These are phyloP conservation scores for Oreochromis spilurus DNA, from an alignment of 2,113 vertebrate genomes.

Conservation along the genomic window DNA sequence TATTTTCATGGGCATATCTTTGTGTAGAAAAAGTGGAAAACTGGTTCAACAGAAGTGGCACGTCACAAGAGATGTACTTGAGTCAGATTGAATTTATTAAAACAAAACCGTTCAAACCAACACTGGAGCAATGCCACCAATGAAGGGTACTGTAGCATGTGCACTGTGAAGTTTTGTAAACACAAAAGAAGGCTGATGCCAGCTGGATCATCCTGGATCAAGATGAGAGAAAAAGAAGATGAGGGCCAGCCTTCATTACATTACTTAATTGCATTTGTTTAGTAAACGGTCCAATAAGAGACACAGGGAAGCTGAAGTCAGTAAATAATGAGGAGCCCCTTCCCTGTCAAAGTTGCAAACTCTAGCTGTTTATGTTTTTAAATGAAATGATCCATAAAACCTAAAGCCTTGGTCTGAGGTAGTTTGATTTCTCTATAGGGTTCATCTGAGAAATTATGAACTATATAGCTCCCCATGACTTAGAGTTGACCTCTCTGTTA, in stretches of 20 bases:
- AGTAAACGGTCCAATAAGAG: neutral
- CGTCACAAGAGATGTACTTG: neutral
- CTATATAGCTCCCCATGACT: conserved; percentile 18
- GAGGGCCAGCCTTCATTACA: neutral
- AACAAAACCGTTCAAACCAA: neutral
- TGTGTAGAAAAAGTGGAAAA: neutral
- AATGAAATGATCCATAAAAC: neutral
- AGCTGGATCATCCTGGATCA: neutral
- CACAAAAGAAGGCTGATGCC: neutral
- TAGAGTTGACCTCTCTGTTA: neutral
- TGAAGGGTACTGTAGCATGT: neutral
- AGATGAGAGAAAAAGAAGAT: neutral
- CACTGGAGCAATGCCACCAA: neutral
- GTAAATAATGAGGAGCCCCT: neutral
- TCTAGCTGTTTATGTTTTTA: neutral
- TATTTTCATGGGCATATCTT: neutral
- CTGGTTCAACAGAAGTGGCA: neutral
- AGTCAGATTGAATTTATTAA: neutral
- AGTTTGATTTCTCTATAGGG: neutral
- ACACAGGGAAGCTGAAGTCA: neutral
- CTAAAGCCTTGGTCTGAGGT: neutral
- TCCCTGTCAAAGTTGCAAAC: neutral
- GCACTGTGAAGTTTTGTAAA: neutral
- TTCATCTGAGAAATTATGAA: neutral
- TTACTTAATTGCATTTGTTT: neutral